Percentiles rank a stretch among this genome's conserved stretches.
phyloP scores from a whole-genome alignment of 2,113 vertebrate genomes.

The Menidia beryllina region DNA sequence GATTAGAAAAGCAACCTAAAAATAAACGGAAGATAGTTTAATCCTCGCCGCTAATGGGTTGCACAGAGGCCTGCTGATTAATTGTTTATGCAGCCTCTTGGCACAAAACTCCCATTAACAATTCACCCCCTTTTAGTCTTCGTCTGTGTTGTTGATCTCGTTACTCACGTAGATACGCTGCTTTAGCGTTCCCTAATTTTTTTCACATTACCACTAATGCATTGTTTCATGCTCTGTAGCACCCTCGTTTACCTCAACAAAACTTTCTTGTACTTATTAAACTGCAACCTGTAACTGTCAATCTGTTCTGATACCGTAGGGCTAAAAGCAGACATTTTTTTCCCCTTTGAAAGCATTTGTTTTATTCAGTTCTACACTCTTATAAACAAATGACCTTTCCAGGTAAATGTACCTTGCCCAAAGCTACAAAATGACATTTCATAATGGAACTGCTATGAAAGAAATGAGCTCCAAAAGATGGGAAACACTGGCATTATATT shows the following conservation, averaged over 20 bases:
- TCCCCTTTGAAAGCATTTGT: not conserved
- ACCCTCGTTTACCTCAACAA: not conserved
- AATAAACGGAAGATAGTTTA: not conserved
- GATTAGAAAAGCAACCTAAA: not conserved
- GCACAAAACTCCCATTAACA: not conserved
- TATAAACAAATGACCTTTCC: constrained; percentile 31
- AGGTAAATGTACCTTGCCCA: constrained; percentile 30
- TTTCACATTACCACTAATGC: constrained; percentile 9
- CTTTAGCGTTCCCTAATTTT: constrained; percentile 11
- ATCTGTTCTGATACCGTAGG: not conserved
- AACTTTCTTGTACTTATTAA: constrained; percentile 18
- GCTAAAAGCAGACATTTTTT: constrained; percentile 8
- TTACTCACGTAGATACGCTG: not conserved
- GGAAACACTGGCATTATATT: not conserved
- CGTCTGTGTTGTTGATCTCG: not conserved
- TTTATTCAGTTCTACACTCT: not conserved
- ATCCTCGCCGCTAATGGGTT: not conserved
- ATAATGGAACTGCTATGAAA: constrained; percentile 7
- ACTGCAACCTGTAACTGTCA: not conserved
- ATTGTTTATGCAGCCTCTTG: not conserved
- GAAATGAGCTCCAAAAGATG: constrained; percentile 9
- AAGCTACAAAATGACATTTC: constrained; percentile 24
- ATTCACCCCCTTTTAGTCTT: not conserved
- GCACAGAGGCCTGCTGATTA: not conserved
- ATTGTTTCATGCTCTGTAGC: constrained; percentile 12